Evolutionary conservation across 2,888 invertebrate genomes (phyloP), one percentile per base, ranked within the genome.

Genomic region (Baccha elongata): DNA sequence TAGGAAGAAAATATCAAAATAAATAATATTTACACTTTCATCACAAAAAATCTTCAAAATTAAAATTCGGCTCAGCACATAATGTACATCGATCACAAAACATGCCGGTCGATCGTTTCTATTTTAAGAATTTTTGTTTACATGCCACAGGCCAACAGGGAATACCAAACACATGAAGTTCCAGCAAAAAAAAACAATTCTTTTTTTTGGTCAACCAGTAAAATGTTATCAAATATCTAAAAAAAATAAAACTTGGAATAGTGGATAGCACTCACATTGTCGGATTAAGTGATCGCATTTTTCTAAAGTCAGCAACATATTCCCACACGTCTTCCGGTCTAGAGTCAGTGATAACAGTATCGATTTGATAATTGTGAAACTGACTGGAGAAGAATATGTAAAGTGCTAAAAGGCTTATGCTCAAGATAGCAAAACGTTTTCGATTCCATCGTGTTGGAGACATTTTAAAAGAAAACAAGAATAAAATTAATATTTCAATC

Each of bases 281-380:
- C 15, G 95, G 95, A 90, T 95, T 95, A 29, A 95, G 90, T 85
- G 92, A 91, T 86, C 93, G 93, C 93, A 94, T 93, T 88, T 95
- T 94, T 86, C 93, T 94, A 86, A 95, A 95, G 90, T 95, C 95
- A 0, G 95, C 94, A n/a, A 95, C 93, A 89, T 92, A 95, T 88
- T 94, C 94, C 95, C 95, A 95, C 32, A 94, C 93, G 26, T 91
- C 91, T 86, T 92, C 92, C 15, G 95, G 93, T 86, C 92, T 91
- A 0, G 92, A 90, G 85, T 93, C 91, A 35, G 90, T 88, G 85
- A 95, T 91, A 84, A 91, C 89, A 60, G 91, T 91, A 85, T 92
- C 92, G 84, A 90, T 89, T 87, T 91, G 88, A 86, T 91, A 91
- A 72, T 90, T 88, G 85, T 92, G 88, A 86, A 88, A 89, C 17